Percentiles rank a stretch among this genome's conserved stretches.
These are phyloP conservation scores for Henricia sp. DNA, from an alignment of 53 echinoderm and acorn worm genomes.

Conservation along the genomic window DNA sequence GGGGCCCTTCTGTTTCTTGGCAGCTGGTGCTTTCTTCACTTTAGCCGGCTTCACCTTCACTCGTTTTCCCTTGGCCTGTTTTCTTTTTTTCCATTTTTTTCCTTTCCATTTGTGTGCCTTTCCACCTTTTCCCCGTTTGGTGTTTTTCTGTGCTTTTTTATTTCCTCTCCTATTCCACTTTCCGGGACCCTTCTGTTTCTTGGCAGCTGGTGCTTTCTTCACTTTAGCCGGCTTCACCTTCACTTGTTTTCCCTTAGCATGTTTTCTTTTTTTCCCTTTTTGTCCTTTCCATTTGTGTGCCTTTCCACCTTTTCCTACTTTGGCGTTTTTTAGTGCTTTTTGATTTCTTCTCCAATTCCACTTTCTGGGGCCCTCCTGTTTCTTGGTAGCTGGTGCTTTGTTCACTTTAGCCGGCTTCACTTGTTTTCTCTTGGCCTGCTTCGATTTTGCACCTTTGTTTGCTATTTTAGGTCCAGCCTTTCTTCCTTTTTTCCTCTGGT, in stretches of 20 bases:
- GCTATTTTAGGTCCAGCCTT: neutral
- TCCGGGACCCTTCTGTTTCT: neutral
- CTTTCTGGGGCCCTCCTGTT: neutral
- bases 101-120: neutral
- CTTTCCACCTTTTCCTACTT: neutral
- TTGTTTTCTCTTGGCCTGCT: neutral
- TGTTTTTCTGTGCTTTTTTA: neutral
- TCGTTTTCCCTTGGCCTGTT: neutral
- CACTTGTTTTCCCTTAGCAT: neutral
- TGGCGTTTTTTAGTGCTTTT: neutral
- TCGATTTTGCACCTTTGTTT: neutral
- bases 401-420: neutral
- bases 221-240: neutral
- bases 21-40: neutral
- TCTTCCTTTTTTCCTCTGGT: neutral
- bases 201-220: neutral
- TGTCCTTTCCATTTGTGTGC: neutral
- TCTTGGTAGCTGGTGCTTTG: neutral
- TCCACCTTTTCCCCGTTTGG: neutral
- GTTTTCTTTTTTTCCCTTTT: neutral
- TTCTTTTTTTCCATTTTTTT: neutral
- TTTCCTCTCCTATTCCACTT: neutral
- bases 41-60: no score
- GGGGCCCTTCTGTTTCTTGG: neutral
- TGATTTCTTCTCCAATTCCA: neutral